Conservation (phyloP, 2,113 vertebrate genomes). For the Cervus canadensis region DNA sequence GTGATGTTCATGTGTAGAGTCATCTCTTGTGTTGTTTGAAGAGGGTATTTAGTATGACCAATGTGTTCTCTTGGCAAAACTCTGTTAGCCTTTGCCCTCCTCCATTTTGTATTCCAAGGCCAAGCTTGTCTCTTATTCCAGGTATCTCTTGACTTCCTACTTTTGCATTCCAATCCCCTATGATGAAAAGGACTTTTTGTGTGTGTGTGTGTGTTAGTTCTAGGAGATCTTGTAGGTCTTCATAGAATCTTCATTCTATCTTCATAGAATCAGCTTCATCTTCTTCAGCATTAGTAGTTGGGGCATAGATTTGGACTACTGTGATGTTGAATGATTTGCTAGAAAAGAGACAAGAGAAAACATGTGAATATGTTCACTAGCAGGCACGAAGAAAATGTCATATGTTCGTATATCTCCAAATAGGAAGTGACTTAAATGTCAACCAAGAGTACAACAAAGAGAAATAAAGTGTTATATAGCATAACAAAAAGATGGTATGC, state of each 20-base stretch:
- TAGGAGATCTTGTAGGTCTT: not conserved
- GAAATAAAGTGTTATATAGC: not conserved
- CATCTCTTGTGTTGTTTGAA: not conserved
- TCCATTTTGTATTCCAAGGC: not conserved
- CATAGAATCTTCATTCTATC: not conserved
- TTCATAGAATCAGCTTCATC: not conserved
- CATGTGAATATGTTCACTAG: not conserved
- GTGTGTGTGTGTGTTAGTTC: not conserved
- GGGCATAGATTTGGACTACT: not conserved
- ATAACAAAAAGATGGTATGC: not conserved
- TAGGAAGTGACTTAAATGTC: not conserved
- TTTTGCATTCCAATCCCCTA: not conserved
- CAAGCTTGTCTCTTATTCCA: not conserved
- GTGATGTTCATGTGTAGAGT: not conserved
- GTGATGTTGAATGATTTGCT: not conserved
- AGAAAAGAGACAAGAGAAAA: not conserved
- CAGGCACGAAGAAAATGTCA: not conserved
- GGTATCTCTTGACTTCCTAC: not conserved
- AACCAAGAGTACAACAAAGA: not conserved
- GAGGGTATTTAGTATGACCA: not conserved
- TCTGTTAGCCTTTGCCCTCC: not conserved
- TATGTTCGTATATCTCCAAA: not conserved
- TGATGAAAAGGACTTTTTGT: not conserved
- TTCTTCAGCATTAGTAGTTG: not conserved
- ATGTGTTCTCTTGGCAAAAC: not conserved